These are phyloP conservation scores for Plodia interpunctella DNA, from an alignment of 1,140 invertebrate species.

Conservation along the genomic window DNA sequence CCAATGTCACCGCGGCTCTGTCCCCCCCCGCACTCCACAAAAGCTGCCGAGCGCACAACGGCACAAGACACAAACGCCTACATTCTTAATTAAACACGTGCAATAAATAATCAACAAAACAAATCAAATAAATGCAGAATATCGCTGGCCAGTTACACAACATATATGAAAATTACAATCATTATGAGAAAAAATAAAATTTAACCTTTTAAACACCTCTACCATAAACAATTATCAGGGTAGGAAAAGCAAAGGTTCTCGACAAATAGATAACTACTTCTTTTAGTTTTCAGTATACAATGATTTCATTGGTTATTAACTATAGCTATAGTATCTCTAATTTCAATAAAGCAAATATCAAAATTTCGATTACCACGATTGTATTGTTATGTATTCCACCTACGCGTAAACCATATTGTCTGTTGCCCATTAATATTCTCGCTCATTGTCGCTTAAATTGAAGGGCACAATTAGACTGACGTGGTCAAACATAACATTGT, in stretches of 20 bases:
- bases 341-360: neutral
- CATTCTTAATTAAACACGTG: constrained; percentile 42
- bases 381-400: neutral
- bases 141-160: constrained; percentile 13
- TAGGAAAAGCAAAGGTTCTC: too few relatives aligned
- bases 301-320: too few relatives aligned
- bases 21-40: constrained; percentile 23
- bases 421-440: neutral
- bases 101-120: constrained; percentile 54
- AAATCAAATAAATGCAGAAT: constrained; percentile 23
- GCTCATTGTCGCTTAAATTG: neutral
- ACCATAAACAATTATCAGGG: too few relatives aligned
- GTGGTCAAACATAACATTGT: neutral
- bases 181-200: too few relatives aligned
- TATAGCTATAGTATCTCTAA: neutral
- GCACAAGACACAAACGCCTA: constrained; percentile 22
- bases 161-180: neutral
- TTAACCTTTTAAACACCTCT: too few relatives aligned
- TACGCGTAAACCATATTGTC: neutral
- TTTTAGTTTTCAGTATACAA: too few relatives aligned
- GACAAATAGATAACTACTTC: too few relatives aligned
- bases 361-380: neutral
- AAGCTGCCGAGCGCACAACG: constrained; percentile 17
- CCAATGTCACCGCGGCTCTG: neutral
- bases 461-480: neutral